A percentile compares a stretch with the other conserved stretches of the same genome.
These are phyloP conservation scores for Liolophura sinensis DNA, from an alignment of 1,140 invertebrate genomes.

Conservation along the genomic window DNA sequence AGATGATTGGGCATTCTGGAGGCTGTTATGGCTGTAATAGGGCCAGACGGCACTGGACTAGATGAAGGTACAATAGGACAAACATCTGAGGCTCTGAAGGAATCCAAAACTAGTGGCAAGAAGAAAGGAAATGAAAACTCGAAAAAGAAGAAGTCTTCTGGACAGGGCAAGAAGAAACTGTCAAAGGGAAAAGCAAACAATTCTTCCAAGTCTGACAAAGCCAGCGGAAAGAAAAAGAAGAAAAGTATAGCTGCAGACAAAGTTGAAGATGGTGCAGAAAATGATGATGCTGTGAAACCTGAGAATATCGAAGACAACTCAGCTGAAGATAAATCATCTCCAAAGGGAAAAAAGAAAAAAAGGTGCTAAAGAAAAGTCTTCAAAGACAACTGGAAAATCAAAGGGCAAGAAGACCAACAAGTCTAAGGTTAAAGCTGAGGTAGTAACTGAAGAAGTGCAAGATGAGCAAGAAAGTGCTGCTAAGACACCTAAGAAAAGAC, in stretches of 20 bases:
- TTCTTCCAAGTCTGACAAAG: slow-evolving; percentile 6
- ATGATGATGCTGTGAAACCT: slow-evolving; percentile 6
- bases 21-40: slow-evolving; percentile 1
- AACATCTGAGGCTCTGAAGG: slow-evolving; percentile 4
- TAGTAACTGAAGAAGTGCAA: no score
- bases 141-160: slow-evolving; percentile 3
- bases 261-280: slow-evolving; percentile 10
- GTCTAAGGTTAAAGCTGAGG: no score
- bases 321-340: slow-evolving; percentile 5
- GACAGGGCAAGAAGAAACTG: slow-evolving; percentile 5
- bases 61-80: slow-evolving; percentile 2
- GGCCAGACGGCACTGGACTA: no score
- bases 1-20: slow-evolving; percentile 1
- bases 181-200: slow-evolving; percentile 2
- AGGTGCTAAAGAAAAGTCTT: no score
- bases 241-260: slow-evolving; percentile 12
- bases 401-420: no score
- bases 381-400: no score
- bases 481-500: no score
- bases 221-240: slow-evolving; percentile 10
- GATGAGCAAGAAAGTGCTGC: no score
- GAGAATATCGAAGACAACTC: slow-evolving; percentile 3
- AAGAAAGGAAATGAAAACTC: slow-evolving; percentile 15
- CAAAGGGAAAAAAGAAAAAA: background rate
- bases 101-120: slow-evolving; percentile 15